Evolutionary conservation across 2,888 invertebrate species (phyloP), one percentile per base, ranked within the genome.

Genomic region (Dicyrtomina minuta): DNA sequence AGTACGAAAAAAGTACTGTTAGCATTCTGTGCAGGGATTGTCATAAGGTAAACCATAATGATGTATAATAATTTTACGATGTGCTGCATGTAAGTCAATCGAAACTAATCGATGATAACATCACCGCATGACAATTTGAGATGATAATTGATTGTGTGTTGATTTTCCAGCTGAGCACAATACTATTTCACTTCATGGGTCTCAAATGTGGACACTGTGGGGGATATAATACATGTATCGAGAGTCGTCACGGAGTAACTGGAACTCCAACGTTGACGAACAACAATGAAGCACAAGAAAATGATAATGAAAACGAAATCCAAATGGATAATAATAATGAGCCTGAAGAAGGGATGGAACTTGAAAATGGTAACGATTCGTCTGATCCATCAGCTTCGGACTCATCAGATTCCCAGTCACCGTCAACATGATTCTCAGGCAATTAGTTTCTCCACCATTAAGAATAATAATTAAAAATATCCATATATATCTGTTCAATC

Each of bases 21-120:
- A 88, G 90, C 69, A 91, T 94, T 79, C 85, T 93, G 10, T 95
- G 95, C 84, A 92, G 91, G 81, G 95, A 95, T 83, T 95, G 95
- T 81, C 93, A 93, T 81, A 89, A 91, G 87, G 93, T 92, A 82
- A 79, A 79, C 68, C 33, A 13, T 55, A 10, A 6, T 27, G 22
- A 26, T 46, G 3, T 8, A 33, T 33, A 33, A n/a, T n/a, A n/a
- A n/a, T n/a, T n/a, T n/a, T n/a, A n/a, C n/a, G n/a, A n/a, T n/a
- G n/a, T n/a, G n/a, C n/a, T n/a, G n/a, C n/a, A n/a, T n/a, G n/a
- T n/a, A n/a, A n/a, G n/a, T n/a, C n/a, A n/a, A n/a, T n/a, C n/a
- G n/a, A n/a, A n/a, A n/a, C n/a, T n/a, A n/a, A n/a, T n/a, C n/a
- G n/a, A n/a, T n/a, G n/a, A n/a, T n/a, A n/a, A n/a, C n/a, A n/a